Base-by-base conservation (phyloP, 2,888 invertebrate species). In the Gryllus longicercus region DNA sequence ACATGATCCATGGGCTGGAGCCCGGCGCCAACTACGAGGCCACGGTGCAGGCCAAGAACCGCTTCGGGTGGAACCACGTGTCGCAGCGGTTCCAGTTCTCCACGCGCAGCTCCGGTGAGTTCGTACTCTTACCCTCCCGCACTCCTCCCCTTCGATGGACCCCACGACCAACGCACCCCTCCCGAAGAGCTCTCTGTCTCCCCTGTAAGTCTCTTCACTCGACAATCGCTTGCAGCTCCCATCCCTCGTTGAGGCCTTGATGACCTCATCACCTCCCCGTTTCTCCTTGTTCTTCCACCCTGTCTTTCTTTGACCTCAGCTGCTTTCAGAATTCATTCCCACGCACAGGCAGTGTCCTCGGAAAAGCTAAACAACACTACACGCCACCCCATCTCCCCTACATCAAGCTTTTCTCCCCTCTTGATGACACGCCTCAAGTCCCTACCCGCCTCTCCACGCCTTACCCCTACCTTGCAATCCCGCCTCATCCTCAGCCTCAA, bases 21-120 rank as follows among this genome's bases (percentile, higher is more conserved):
- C 90, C 91, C 18, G 91, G 90, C 82, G 90, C 91, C 81, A 90
- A 91, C 84, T 93, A 92, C 85, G 92, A 93, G 85, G 92, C 92
- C 80, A 90, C 90, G 85, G 91, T 92, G 81, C 90, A 90, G 84
- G 91, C 92, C 80, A 89, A 90, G 85, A 93, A 92, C 86, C 90
- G 91, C 83, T 92, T 90, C 85, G 92, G 92, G 82, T 92, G 92
- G 92, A 91, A 91, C 86, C 90, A 91, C 80, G 87, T 90, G 84
- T 91, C 92, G 49, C 90, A 91, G 80, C 89, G 90, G 79, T 92
- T 92, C 85, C 88, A 89, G 82, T 92, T 92, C 86, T 89, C 90
- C 84, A 92, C 92, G 82, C 90, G 91, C 83, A 90, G 90, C 83
- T 89, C 90, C 87, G 91, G 91, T 91, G 85, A 87, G 89, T 88